These are phyloP conservation scores for Amblyjoppa proteus DNA, from an alignment of 2,888 invertebrate species.

Conservation along the genomic window DNA sequence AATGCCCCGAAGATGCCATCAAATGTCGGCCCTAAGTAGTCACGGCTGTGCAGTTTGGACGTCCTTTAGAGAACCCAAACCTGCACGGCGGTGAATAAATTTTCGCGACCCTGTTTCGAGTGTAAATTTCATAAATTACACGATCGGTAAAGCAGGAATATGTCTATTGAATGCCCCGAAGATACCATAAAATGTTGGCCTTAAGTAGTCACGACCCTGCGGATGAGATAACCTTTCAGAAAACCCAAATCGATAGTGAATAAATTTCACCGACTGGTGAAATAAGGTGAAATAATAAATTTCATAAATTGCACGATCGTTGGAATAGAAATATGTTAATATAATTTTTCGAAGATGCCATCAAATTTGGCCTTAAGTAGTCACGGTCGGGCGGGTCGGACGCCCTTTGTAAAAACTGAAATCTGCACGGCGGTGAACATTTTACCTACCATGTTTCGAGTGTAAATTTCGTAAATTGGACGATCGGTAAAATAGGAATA, in stretches of 20 bases:
- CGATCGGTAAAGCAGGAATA: background rate
- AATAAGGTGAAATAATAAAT: background rate
- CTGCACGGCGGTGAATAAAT: background rate
- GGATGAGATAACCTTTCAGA: background rate
- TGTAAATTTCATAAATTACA: constrained; percentile 20
- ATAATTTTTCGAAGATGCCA: background rate
- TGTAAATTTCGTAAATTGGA: constrained; percentile 21
- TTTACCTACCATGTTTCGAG: constrained; percentile 14
- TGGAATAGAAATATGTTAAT: background rate
- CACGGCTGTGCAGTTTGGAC: background rate
- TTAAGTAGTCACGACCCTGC: constrained; percentile 16
- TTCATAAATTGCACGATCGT: constrained; percentile 9
- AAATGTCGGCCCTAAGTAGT: constrained; percentile 16
- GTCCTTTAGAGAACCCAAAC: background rate
- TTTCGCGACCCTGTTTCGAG: constrained; percentile 24
- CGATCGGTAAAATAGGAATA: background rate
- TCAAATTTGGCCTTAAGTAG: constrained; percentile 4
- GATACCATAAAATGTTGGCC: background rate
- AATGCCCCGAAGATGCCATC: background rate
- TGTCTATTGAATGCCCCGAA: background rate
- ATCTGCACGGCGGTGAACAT: background rate
- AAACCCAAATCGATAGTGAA: background rate
- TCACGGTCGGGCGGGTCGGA: background rate
- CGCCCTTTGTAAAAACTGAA: background rate
- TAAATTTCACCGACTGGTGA: background rate